phyloP scores from a whole-genome alignment of 2,888 invertebrate species.

The Lithophane socia region DNA sequence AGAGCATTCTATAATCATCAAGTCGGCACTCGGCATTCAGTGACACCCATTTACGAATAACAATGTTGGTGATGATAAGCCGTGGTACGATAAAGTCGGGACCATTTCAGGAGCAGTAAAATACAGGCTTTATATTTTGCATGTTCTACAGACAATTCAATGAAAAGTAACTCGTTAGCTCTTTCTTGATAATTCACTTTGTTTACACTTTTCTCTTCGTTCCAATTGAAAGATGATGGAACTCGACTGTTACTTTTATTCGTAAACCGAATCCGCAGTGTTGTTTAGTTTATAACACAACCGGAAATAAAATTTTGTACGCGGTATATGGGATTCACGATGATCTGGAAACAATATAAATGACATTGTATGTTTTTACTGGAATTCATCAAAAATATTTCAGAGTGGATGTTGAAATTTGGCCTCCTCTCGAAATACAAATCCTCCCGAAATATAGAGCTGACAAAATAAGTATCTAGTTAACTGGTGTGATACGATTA shows the following conservation, averaged over 20 bases:
- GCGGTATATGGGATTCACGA: not conserved
- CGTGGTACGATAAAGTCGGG: constrained; percentile 8
- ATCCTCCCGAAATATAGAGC: constrained; percentile 37
- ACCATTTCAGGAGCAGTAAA: constrained; percentile 16
- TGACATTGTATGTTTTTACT: not conserved
- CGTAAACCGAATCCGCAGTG: constrained; percentile 19
- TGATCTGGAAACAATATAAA: constrained; percentile 16
- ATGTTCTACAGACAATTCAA: constrained; percentile 2
- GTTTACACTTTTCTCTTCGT: constrained; percentile 42
- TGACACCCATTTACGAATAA: constrained; percentile 40
- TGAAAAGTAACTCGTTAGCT: constrained; percentile 20
- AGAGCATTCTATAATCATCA: constrained; percentile 44
- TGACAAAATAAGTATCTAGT: constrained; percentile 65
- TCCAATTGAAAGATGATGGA: constrained; percentile 38
- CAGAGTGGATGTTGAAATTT: constrained; percentile 25
- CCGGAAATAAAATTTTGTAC: constrained; percentile 11
- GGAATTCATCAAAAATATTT: not conserved
- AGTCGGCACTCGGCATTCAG: constrained; percentile 40
- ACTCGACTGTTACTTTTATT: constrained; percentile 42
- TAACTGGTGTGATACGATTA: constrained; percentile 67
- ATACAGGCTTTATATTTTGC: constrained; percentile 17
- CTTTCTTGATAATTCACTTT: constrained; percentile 41
- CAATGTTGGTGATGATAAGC: constrained; percentile 38
- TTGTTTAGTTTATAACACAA: constrained; percentile 4
- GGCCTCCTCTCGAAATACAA: constrained; percentile 34